These are phyloP conservation scores for Hipposideros armiger DNA, from an alignment of 2,113 vertebrate genomes.

Conservation along the genomic window DNA sequence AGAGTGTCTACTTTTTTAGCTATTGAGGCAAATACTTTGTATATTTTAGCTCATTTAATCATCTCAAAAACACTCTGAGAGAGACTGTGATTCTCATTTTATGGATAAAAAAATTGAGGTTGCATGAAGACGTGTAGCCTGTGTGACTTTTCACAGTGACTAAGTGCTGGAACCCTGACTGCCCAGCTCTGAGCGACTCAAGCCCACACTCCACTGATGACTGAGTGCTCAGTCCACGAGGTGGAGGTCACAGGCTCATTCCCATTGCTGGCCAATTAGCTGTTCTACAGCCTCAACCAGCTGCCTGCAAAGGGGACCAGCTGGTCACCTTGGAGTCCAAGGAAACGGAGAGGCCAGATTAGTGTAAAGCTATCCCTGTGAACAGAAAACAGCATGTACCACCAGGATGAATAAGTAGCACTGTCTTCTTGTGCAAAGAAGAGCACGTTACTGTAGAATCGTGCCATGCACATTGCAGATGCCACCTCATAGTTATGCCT, in stretches of 20 bases:
- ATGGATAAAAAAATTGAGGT: not conserved
- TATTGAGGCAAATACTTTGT: not conserved
- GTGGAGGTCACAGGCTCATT: constrained; percentile 13
- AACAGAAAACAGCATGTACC: constrained; percentile 33
- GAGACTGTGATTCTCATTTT: constrained; percentile 1
- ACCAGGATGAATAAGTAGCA: not conserved
- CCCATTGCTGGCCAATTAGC: not conserved
- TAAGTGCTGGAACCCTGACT: not conserved
- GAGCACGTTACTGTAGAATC: not conserved
- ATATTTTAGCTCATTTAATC: not conserved
- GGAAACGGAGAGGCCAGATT: constrained; percentile 40
- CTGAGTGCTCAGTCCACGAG: not conserved
- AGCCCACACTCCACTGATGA: not conserved
- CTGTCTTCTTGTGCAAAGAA: constrained; percentile 11
- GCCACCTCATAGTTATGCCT: constrained; percentile 47
- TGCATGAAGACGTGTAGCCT: not conserved
- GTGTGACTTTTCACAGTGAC: not conserved
- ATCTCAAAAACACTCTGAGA: not conserved
- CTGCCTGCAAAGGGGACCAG: constrained; percentile 24
- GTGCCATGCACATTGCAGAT: not conserved
- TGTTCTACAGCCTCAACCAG: not conserved
- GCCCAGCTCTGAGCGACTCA: not conserved
- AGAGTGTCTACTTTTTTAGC: not conserved
- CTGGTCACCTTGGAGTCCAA: constrained; percentile 61
- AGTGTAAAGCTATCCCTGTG: constrained; percentile 52